phyloP scores from a whole-genome alignment of 2,888 invertebrate species.

The Drosophila anomalipes region DNA sequence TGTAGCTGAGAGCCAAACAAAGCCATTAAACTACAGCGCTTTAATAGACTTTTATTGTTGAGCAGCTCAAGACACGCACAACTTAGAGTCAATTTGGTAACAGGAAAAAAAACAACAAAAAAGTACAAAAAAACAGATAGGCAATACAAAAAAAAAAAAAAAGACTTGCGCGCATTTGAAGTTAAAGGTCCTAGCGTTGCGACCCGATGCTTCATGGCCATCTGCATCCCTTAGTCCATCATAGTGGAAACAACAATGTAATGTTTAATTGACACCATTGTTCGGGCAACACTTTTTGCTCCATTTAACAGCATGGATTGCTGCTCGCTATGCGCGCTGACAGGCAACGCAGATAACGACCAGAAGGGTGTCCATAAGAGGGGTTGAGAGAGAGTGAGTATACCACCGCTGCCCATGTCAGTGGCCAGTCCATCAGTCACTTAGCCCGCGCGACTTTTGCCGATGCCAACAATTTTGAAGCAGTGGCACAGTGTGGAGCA shows the following conservation, averaged over 20 bases:
- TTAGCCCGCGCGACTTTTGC: conserved; percentile 67
- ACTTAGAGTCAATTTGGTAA: conserved; percentile 52
- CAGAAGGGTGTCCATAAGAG: conserved; percentile 3
- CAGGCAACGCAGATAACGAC: conserved; percentile 71
- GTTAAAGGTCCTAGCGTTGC: conserved; percentile 58
- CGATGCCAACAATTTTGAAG: conserved; percentile 53
- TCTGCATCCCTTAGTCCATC: conserved; percentile 60
- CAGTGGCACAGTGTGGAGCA: conserved; percentile 1
- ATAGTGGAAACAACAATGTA: conserved; percentile 72
- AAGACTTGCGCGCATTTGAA: conserved; percentile 55
- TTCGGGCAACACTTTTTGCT: conserved; percentile 78
- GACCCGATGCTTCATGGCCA: conserved; percentile 39
- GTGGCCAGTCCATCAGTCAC: conserved; percentile 73
- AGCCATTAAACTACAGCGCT: conserved; percentile 64
- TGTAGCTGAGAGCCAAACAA: conserved; percentile 49
- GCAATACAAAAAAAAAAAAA: background rate
- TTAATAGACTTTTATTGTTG: conserved; percentile 69
- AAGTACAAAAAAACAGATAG: conserved; percentile 8
- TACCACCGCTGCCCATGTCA: conserved; percentile 45
- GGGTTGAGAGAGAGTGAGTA: background rate
- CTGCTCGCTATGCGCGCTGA: conserved; percentile 55
- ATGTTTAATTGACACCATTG: conserved; percentile 82
- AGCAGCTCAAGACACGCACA: conserved; percentile 54
- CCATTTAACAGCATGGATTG: conserved; percentile 78
- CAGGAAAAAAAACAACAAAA: conserved; percentile 27